Evolutionary conservation across 1,140 invertebrate genomes (phyloP).

Genomic region (Drosophila nebulosa): DNA sequence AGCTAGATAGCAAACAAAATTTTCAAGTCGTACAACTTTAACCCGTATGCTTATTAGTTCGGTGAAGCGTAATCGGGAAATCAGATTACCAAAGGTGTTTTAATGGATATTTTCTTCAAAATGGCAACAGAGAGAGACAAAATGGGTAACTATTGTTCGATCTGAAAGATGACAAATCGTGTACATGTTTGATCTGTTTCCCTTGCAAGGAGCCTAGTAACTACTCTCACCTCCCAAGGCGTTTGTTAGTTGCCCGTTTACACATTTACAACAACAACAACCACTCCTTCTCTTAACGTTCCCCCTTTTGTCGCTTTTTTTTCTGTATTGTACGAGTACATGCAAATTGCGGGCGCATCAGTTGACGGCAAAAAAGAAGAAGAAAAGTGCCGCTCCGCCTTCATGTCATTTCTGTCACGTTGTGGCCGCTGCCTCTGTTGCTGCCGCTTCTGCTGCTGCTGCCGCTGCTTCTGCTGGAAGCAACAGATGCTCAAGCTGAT

Average conservation of each 20-base stretch:
- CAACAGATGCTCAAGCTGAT: constrained; percentile 70
- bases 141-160: too few relatives aligned
- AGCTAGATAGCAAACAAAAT: neutral
- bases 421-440: constrained; percentile 10
- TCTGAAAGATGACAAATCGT: too few relatives aligned
- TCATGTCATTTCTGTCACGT: constrained; percentile 51
- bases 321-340: neutral
- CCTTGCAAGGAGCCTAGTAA: too few relatives aligned
- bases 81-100: too few relatives aligned
- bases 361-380: neutral
- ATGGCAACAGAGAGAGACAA: too few relatives aligned
- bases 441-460: too few relatives aligned
- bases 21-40: too few relatives aligned
- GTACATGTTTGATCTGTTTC: too few relatives aligned
- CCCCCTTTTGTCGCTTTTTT: neutral
- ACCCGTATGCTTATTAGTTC: too few relatives aligned
- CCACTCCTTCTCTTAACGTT: constrained; percentile 5
- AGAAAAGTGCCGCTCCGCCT: constrained; percentile 43
- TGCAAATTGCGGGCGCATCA: constrained; percentile 48
- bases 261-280: neutral
- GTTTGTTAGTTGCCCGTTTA: neutral
- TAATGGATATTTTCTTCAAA: too few relatives aligned
- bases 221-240: neutral
- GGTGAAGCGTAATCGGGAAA: too few relatives aligned
- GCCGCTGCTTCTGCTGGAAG: too few relatives aligned